Percentiles rank a stretch among this genome's conserved stretches.
Evolutionary conservation across 1,140 invertebrate genomes (phyloP).

Genomic region (Galleria mellonella): DNA sequence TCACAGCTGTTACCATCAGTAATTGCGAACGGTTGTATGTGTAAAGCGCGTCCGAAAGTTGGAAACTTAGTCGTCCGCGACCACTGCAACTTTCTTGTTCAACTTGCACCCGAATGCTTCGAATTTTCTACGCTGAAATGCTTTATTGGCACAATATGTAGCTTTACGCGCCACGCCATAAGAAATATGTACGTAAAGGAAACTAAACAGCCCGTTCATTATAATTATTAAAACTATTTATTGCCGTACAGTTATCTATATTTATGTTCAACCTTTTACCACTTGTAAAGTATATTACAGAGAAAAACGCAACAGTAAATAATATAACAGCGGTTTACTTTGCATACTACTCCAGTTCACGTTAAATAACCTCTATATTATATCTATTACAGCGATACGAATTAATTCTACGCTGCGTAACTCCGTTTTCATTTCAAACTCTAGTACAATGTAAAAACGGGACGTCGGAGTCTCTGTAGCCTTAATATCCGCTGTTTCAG

Average conservation of each 20-base stretch:
- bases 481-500: slow-evolving; percentile 70
- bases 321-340: no score
- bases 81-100: slow-evolving; percentile 10
- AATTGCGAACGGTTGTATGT: slow-evolving; percentile 18
- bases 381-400: slow-evolving; percentile 19
- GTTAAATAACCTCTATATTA: neutral
- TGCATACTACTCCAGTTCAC: no score
- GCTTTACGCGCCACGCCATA: slow-evolving; percentile 7
- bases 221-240: slow-evolving; percentile 5
- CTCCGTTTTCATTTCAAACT: slow-evolving; percentile 48
- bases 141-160: slow-evolving; percentile 23
- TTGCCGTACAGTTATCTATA: no score
- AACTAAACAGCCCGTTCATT: slow-evolving; percentile 3
- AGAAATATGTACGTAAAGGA: slow-evolving; percentile 5
- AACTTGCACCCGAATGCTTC: slow-evolving; percentile 20
- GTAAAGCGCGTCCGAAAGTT: slow-evolving; percentile 25
- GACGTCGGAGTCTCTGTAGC: slow-evolving; percentile 44
- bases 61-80: slow-evolving; percentile 24
- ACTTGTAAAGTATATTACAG: no score
- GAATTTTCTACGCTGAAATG: slow-evolving; percentile 23
- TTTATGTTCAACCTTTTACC: no score
- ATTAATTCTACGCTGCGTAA: slow-evolving; percentile 48
- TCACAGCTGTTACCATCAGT: neutral
- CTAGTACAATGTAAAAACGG: slow-evolving; percentile 57
- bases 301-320: no score